Evolutionary conservation across 1,140 invertebrate species (phyloP).

Genomic region (Bicyclus anynana): DNA sequence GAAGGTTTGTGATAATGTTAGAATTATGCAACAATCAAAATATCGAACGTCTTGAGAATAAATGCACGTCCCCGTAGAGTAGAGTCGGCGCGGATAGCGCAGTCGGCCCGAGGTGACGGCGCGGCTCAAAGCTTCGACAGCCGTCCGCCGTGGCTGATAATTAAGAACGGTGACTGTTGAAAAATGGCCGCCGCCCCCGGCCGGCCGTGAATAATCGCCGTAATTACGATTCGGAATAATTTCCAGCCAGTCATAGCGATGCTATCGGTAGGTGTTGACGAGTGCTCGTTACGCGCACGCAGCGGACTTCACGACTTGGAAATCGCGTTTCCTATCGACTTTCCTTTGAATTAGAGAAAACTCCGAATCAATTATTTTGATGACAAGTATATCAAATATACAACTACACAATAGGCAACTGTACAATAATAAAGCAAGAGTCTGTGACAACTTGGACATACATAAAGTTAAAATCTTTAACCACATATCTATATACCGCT

Average conservation of each 20-base stretch:
- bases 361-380: background rate
- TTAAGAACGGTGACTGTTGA: conserved; percentile 78
- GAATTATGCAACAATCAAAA: conserved; percentile 2
- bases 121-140: conserved; percentile 74
- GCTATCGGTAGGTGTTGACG: conserved; percentile 74
- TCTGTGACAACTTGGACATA: too few relatives aligned
- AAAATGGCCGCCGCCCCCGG: conserved; percentile 75
- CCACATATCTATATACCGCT: too few relatives aligned
- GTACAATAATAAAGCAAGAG: too few relatives aligned
- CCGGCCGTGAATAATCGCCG: conserved; percentile 76
- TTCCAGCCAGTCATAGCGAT: conserved; percentile 77
- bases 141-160: conserved; percentile 71
- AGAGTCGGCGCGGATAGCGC: conserved; percentile 27
- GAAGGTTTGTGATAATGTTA: background rate
- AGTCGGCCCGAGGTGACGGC: conserved; percentile 71
- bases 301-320: conserved; percentile 40
- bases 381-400: too few relatives aligned
- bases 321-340: conserved; percentile 51
- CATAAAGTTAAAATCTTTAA: too few relatives aligned
- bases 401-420: too few relatives aligned
- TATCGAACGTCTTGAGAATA: conserved; percentile 34
- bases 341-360: background rate
- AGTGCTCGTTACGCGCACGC: conserved; percentile 73
- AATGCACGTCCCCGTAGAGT: background rate
- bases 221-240: conserved; percentile 77